Evolutionary conservation across 2,888 invertebrate species (phyloP).

Genomic region (Chrysina gloriosa): DNA sequence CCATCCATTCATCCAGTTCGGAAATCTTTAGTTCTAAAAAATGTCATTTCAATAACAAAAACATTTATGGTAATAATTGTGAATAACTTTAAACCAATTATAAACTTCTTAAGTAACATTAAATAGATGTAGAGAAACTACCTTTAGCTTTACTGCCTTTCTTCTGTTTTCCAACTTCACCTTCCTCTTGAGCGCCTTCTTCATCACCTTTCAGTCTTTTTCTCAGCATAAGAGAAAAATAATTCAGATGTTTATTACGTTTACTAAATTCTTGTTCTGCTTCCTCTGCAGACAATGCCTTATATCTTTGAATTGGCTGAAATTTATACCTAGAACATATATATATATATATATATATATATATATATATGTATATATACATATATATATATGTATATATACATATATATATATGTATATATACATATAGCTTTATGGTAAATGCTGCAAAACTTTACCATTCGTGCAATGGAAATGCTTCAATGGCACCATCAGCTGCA

Average conservation of each 20-base stretch:
- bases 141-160: slow-evolving; percentile 70
- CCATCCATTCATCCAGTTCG: slow-evolving; percentile 95
- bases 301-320: slow-evolving; percentile 89
- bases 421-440: too few species aligned
- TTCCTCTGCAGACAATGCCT: slow-evolving; percentile 95
- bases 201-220: slow-evolving; percentile 85
- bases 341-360: too few species aligned
- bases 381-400: too few species aligned
- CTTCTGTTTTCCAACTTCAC: slow-evolving; percentile 76
- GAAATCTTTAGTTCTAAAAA: slow-evolving; percentile 84
- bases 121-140: too few species aligned
- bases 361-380: too few species aligned
- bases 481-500: slow-evolving; percentile 93
- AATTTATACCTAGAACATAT: slow-evolving; percentile 86
- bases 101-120: background rate
- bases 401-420: too few species aligned
- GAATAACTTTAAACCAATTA: background rate
- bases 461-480: slow-evolving; percentile 94
- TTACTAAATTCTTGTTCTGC: slow-evolving; percentile 97
- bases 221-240: slow-evolving; percentile 93
- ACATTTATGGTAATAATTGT: too few species aligned
- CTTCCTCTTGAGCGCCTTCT: slow-evolving; percentile 69
- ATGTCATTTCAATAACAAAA: too few species aligned
- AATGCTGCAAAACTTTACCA: slow-evolving; percentile 71
- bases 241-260: slow-evolving; percentile 95